Conservation (phyloP, 2,113 vertebrate species). For the Pangasianodon hypophthalmus region DNA sequence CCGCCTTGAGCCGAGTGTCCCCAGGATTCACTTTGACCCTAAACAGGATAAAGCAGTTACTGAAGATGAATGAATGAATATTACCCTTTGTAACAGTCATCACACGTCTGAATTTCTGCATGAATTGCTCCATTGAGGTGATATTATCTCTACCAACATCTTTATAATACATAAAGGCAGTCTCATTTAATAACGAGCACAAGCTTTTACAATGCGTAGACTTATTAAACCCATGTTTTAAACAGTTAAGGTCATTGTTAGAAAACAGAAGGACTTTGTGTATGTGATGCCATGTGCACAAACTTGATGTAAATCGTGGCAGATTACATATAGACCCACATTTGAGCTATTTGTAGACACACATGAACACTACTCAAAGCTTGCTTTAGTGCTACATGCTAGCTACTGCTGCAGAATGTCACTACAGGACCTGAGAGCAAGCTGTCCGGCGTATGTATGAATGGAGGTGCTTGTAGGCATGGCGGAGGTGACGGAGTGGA, state of each 20-base stretch:
- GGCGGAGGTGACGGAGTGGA: conserved; percentile 61
- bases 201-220: neutral
- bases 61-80: neutral
- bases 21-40: conserved; percentile 1
- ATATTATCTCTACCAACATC: neutral
- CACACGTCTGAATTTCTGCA: neutral
- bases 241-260: neutral
- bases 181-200: neutral
- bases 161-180: neutral
- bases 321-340: neutral
- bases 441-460: conserved; percentile 58
- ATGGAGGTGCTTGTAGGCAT: conserved; percentile 68
- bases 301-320: neutral
- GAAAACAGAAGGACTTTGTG: neutral
- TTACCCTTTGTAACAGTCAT: neutral
- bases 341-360: neutral
- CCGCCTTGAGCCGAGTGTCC: neutral
- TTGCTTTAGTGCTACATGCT: conserved; percentile 9
- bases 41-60: neutral
- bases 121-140: neutral
- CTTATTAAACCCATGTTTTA: neutral
- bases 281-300: neutral
- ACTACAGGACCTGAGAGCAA: conserved; percentile 47
- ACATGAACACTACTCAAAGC: neutral
- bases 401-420: neutral